These are phyloP conservation scores for Hyperoplus immaculatus DNA, from an alignment of 2,797 vertebrate genomes.

Conservation along the genomic window DNA sequence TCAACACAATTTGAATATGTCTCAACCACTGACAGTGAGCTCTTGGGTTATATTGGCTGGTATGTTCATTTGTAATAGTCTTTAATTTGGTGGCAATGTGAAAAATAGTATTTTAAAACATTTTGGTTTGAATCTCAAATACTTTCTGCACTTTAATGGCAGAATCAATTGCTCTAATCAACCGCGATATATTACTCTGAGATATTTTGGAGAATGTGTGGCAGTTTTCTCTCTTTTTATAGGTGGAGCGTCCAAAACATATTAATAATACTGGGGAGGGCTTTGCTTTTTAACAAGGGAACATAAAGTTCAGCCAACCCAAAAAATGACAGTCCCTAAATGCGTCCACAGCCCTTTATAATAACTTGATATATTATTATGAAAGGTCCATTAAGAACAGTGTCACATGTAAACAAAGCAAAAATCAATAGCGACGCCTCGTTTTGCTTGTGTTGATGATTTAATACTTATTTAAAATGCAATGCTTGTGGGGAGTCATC, in stretches of 20 bases:
- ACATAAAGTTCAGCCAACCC: background rate
- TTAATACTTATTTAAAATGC: conserved; percentile 28
- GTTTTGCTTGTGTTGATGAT: conserved; percentile 1
- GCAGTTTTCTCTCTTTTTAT: background rate
- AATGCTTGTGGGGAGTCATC: conserved; percentile 33
- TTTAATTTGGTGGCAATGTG: background rate
- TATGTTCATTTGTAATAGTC: background rate
- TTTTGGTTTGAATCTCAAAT: background rate
- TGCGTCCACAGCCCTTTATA: background rate
- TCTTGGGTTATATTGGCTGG: background rate
- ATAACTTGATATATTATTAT: background rate
- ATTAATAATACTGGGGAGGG: background rate
- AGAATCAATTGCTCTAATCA: background rate
- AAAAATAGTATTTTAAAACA: background rate
- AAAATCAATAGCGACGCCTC: background rate
- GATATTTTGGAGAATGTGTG: background rate
- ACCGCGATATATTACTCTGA: background rate
- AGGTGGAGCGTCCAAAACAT: background rate
- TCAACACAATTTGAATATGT: background rate
- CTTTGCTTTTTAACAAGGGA: background rate
- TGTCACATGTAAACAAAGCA: background rate
- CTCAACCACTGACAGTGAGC: background rate
- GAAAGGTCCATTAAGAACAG: background rate
- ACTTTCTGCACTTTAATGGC: background rate
- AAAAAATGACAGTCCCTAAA: background rate